Base-by-base conservation (phyloP, 2,797 vertebrate genomes). In the Coendou prehensilis region DNA sequence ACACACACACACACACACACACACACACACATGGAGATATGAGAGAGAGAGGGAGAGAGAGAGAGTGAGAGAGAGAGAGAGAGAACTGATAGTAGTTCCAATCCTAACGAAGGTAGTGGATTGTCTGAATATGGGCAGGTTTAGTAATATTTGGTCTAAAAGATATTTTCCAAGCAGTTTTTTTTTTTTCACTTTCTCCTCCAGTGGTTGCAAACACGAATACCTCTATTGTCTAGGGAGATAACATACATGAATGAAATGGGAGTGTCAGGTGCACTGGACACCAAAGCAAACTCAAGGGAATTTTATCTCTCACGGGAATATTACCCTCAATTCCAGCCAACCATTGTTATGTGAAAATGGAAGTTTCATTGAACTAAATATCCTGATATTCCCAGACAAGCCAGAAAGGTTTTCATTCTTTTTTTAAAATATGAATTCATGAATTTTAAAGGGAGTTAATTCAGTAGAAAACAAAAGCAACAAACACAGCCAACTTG, bases 401-500 rank as follows among this genome's bases (percentile, higher is more conserved):
- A 87, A 73, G 37, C 28, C 87, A 80, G 63, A 57, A n/a, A 59
- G 50, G 20, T 7, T 71, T 41, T 41, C 2, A 41, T 41, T 86
- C 81, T 26, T 71, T 78, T 59, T 23, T 54, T 7, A 2, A 9
- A 15, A 69, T 37, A 52, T 15, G 13, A 93, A 59, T 33, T 45
- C 18, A n/a, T 37, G 41, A 28, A 91, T 96, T 96, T 95, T 92
- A 92, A 37, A 76, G 20, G 30, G 52, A 61, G 33, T 94, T n/a
- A 20, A 91, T 79, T 83, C 87, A 23, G 20, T 54, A 30, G 57
- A 61, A 91, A 84, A 80, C 54, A 87, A 87, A 90, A 80, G 78
- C 56, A 83, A 9, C 9, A 33, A 52, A 26, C 37, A 20, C 15
- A 41, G 78, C 41, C 63, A 76, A 28, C 69, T 10, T 52, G 41